Percentiles rank a stretch among this genome's conserved stretches.
phyloP scores from a whole-genome alignment of 2,113 vertebrate species.

The Aepyceros melampus region DNA sequence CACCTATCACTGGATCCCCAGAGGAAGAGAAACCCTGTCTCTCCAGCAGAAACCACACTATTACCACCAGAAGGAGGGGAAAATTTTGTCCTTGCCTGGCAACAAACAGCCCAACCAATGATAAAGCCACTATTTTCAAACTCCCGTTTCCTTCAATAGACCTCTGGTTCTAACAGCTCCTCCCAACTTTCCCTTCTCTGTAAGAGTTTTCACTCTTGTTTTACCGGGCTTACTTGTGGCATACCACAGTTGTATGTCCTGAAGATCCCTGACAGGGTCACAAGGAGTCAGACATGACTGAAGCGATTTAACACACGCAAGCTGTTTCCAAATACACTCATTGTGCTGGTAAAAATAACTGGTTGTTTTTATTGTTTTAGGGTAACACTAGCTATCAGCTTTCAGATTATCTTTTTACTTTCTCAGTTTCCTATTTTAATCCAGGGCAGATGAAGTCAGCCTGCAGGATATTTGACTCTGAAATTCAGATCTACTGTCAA shows the following conservation, averaged over 20 bases:
- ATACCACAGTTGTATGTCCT: background rate
- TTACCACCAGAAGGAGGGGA: background rate
- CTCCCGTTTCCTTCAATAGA: background rate
- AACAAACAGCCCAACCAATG: background rate
- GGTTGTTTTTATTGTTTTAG: background rate
- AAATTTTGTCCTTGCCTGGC: background rate
- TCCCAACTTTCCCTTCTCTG: background rate
- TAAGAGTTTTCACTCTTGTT: background rate
- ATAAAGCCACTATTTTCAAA: background rate
- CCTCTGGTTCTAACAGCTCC: background rate
- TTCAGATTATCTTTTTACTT: background rate
- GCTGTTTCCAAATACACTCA: background rate
- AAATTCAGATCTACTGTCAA: background rate
- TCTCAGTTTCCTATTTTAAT: background rate
- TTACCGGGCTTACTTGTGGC: background rate
- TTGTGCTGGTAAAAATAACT: background rate
- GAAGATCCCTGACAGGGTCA: background rate
- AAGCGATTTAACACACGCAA: background rate
- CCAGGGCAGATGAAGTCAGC: background rate
- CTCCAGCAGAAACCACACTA: background rate
- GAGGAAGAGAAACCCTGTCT: background rate
- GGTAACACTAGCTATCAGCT: background rate
- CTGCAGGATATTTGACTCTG: background rate
- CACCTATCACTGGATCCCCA: background rate
- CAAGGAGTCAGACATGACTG: background rate